Evolutionary conservation across 2,888 invertebrate genomes (phyloP), one percentile per base, ranked within the genome.

Genomic region (Sialis fuliginosa): DNA sequence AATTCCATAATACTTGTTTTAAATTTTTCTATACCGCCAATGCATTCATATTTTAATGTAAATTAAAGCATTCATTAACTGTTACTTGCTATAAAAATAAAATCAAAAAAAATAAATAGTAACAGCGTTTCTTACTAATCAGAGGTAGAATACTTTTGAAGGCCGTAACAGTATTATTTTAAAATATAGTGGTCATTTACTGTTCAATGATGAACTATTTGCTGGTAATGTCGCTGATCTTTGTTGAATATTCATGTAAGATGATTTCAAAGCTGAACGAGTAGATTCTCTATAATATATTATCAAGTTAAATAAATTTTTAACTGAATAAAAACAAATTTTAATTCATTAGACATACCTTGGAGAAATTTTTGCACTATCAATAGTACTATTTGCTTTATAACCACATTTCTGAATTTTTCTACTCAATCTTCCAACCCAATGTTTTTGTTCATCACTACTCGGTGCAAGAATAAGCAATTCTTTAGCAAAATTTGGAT

Each of bases 361-460:
- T 64, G 82, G 82, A 55, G 83, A 83, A 61, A 83, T 75, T 67
- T 76, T 77, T 57, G 76, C 72, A 63, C 80, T 74, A 63, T 79
- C 75, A 55, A 61, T 59, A 51, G 71, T 70, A 55, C 77, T 79
- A 62, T 84, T 86, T 58, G 90, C 81, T 73, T 89, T 85, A 72
- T 87, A 91, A 55, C 91, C 91, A 70, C 84, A 81, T 64, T 89
- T 88, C 71, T 90, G 88, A 63, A 95, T 89, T 69, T 90, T 87
- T 60, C 88, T 85, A 59, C 87, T 85, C 48, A 96, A 77, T 55
- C 90, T 77, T 54, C 81, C 78, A 54, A 96, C 92, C 96, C 96
- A 97, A 60, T 79, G 77, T 58, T 88, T 85, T 70, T 95, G 95
- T 53, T 90, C 90, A 54, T 89, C 89, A 50, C 78, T 74, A 53